A percentile compares a stretch with the other conserved stretches of the same genome.
These are phyloP conservation scores for Hylaeus anthracinus DNA, from an alignment of 1,140 invertebrate species.

Conservation along the genomic window DNA sequence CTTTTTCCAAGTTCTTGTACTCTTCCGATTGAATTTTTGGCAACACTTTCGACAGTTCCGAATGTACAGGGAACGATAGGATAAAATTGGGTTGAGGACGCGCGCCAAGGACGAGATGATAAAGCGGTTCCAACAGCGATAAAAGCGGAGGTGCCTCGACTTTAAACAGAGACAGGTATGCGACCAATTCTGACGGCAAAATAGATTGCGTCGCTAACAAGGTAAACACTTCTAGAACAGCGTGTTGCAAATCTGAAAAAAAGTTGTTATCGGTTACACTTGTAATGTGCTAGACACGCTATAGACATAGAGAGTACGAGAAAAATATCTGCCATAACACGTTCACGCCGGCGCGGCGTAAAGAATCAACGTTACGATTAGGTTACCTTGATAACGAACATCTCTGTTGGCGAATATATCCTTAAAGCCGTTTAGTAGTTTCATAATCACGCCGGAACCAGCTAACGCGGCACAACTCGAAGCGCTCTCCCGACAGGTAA, in stretches of 20 bases:
- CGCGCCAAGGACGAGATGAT: constrained; percentile 78
- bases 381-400: constrained; percentile 68
- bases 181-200: constrained; percentile 80
- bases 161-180: constrained; percentile 83
- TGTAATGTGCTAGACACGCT: too few relatives aligned
- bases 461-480: constrained; percentile 78
- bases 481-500: constrained; percentile 78
- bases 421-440: constrained; percentile 77
- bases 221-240: constrained; percentile 83
- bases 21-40: constrained; percentile 51
- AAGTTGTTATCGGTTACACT: constrained; percentile 17
- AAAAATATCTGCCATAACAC: too few relatives aligned
- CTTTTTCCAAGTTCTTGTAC: constrained; percentile 71
- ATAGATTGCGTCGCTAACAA: constrained; percentile 82
- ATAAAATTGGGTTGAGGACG: constrained; percentile 83
- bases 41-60: constrained; percentile 16
- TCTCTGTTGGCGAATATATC: constrained; percentile 69
- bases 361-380: background rate
- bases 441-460: constrained; percentile 74
- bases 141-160: constrained; percentile 79
- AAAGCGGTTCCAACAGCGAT: constrained; percentile 81
- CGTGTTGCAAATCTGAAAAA: constrained; percentile 82
- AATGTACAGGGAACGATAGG: constrained; percentile 81
- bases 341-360: too few relatives aligned
- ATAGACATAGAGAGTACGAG: too few relatives aligned